Conservation (phyloP, 2,888 invertebrate species). For the Caenorhabditis sp. region DNA sequence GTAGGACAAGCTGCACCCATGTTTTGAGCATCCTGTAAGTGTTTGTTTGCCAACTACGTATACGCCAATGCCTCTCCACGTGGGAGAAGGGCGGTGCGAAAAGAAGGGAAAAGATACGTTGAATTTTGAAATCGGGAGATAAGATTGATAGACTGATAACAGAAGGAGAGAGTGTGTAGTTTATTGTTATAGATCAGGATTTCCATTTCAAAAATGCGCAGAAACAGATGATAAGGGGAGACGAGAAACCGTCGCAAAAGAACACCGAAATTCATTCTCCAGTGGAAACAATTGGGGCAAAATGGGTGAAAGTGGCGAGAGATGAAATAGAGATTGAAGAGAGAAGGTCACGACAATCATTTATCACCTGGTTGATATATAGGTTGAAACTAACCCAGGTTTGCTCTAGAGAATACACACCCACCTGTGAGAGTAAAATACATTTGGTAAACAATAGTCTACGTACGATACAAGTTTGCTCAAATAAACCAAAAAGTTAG, state of each 20-base stretch:
- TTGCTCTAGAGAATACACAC: conserved; percentile 1
- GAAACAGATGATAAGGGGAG: conserved; percentile 28
- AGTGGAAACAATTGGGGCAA: conserved; percentile 37
- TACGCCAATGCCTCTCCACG: neutral
- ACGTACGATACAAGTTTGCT: conserved; percentile 8
- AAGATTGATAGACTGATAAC: neutral
- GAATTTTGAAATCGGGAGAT: neutral
- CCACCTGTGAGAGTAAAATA: neutral
- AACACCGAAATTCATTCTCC: conserved; percentile 19
- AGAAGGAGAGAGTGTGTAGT: conserved; percentile 1
- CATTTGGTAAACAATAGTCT: conserved; percentile 4
- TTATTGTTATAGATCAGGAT: conserved; percentile 1
- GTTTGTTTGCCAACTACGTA: neutral
- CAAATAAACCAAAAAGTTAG: conserved; percentile 16
- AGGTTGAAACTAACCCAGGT: neutral
- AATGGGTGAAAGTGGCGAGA: conserved; percentile 27
- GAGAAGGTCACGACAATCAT: conserved; percentile 21
- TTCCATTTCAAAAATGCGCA: neutral
- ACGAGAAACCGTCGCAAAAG: neutral
- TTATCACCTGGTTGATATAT: conserved; percentile 34
- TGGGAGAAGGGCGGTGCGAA: neutral
- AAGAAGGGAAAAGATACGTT: neutral
- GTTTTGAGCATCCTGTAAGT: conserved; percentile 37
- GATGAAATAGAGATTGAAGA: conserved; percentile 17
- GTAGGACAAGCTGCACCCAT: conserved; percentile 1